Conservation (phyloP, 2,113 vertebrate species). For the Silurus asotus region DNA sequence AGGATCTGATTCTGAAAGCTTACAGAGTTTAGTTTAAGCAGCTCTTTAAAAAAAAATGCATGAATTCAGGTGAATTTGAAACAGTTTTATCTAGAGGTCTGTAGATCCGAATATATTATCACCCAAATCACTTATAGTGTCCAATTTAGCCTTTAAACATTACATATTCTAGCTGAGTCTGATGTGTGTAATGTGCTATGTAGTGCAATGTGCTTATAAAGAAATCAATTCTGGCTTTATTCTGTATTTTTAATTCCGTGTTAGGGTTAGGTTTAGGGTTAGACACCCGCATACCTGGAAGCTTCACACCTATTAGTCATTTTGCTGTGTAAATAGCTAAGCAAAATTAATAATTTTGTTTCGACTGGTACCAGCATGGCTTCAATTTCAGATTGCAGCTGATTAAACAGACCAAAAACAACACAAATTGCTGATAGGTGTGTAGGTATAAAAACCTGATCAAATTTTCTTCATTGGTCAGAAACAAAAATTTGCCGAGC, state of each 20-base stretch:
- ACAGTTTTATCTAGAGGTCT: background rate
- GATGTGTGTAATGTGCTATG: background rate
- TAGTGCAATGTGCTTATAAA: background rate
- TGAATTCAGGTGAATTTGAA: background rate
- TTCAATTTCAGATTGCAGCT: background rate
- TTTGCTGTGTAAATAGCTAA: background rate
- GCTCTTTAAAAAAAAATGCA: conserved; percentile 2
- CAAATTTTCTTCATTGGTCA: background rate
- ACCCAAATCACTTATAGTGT: background rate
- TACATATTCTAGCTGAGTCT: background rate
- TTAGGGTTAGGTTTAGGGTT: too few species aligned
- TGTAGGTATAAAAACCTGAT: background rate
- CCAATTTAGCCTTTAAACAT: background rate
- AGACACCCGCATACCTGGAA: background rate
- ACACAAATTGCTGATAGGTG: background rate
- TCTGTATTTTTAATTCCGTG: too few species aligned
- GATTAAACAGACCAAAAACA: background rate
- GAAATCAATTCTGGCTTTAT: background rate
- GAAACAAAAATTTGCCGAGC: background rate
- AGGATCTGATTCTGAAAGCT: conserved; percentile 1
- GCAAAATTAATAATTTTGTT: background rate
- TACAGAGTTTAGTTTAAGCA: background rate
- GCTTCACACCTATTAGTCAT: background rate
- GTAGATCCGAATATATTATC: background rate
- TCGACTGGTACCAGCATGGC: background rate